Evolutionary conservation across 2,888 invertebrate genomes (phyloP).

Genomic region (Antheraea yamamai): DNA sequence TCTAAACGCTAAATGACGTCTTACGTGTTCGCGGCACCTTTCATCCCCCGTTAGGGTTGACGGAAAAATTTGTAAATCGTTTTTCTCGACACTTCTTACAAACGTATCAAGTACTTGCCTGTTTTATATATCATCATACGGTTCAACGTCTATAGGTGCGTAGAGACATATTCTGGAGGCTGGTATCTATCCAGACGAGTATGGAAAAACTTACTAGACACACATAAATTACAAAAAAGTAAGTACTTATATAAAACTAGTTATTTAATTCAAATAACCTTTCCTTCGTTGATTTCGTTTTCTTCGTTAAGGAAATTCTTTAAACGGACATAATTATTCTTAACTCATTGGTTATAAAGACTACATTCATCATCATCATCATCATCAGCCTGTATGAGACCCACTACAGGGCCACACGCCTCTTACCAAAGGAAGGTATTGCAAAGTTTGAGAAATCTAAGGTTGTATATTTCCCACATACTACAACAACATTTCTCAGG

Average conservation of each 20-base stretch:
- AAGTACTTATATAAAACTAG: background rate
- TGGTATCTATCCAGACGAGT: background rate
- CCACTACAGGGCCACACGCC: too few relatives aligned
- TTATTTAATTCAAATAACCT: too few relatives aligned
- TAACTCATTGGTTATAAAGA: too few relatives aligned
- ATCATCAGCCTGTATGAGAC: too few relatives aligned
- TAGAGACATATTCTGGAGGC: background rate
- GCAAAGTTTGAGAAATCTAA: too few relatives aligned
- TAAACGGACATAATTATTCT: too few relatives aligned
- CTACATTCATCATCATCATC: too few relatives aligned
- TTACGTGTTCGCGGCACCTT: slow-evolving; percentile 58
- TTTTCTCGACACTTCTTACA: background rate
- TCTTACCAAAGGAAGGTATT: too few relatives aligned
- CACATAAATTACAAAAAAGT: background rate
- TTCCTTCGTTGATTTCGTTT: too few relatives aligned
- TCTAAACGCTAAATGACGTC: slow-evolving; percentile 75
- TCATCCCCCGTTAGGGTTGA: slow-evolving; percentile 16
- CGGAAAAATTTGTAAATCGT: slow-evolving; percentile 11
- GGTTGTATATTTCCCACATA: too few relatives aligned
- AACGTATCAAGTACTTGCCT: background rate
- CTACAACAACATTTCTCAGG: too few relatives aligned
- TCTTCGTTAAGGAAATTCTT: too few relatives aligned
- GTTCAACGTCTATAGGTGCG: background rate
- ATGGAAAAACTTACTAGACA: background rate
- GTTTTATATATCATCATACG: background rate